Conservation (phyloP, 2,113 vertebrate genomes). For the Gnathonemus longibarbis region DNA sequence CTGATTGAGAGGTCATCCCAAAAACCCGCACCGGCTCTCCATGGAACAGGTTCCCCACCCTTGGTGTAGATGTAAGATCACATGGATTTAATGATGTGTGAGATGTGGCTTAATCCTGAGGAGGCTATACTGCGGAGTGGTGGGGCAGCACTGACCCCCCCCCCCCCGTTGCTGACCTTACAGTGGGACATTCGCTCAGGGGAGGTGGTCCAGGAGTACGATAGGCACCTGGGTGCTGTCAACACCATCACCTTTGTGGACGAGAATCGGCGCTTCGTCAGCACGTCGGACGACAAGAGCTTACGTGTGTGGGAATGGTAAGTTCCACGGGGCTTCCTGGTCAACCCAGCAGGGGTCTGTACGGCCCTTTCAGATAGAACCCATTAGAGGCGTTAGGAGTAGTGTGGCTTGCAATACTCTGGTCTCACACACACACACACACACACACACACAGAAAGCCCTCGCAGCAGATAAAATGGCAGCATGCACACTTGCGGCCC, state of each 20-base stretch:
- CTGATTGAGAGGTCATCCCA: too few species aligned
- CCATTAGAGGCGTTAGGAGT: not conserved
- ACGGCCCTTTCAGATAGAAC: not conserved
- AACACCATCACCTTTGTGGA: slow-evolving; percentile 99
- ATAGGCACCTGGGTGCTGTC: slow-evolving; percentile 92
- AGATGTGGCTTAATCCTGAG: not conserved
- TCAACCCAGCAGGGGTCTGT: not conserved
- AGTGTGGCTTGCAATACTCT: not conserved
- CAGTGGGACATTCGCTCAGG: slow-evolving; percentile 92
- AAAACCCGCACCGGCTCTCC: too few species aligned
- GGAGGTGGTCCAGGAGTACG: slow-evolving; percentile 96
- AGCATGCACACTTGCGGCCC: not conserved
- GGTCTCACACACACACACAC: not conserved
- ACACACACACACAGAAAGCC: not conserved
- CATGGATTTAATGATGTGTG: not conserved
- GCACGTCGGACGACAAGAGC: slow-evolving; percentile 97
- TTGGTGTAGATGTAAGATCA: not conserved
- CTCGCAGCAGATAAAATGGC: too few species aligned
- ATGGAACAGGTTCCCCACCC: too few species aligned
- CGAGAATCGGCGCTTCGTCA: slow-evolving; percentile 96
- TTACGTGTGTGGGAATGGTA: slow-evolving; percentile 97
- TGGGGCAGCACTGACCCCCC: not conserved
- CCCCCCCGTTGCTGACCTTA: slow-evolving; percentile 16
- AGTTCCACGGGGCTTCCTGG: slow-evolving; percentile 45
- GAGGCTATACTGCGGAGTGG: not conserved